Conservation (phyloP, 1,140 invertebrate genomes). For the Scaptomyza hsui region DNA sequence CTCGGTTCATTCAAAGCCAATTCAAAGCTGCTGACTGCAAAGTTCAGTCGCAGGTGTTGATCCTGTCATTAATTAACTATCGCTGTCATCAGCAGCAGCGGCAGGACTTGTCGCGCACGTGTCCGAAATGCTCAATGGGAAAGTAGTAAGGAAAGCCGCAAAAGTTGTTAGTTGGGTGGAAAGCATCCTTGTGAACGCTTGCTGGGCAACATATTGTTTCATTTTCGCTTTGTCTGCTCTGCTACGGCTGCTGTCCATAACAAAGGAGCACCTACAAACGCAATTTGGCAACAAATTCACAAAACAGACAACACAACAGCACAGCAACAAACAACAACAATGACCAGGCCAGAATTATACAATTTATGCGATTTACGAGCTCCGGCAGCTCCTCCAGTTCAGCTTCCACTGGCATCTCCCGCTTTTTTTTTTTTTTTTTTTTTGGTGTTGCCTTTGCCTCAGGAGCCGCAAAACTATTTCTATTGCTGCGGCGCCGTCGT, state of each 20-base stretch:
- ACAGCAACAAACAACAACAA: conserved; percentile 46
- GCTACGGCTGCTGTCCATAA: conserved; percentile 7
- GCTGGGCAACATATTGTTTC: conserved; percentile 69
- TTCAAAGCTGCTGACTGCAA: conserved; percentile 49
- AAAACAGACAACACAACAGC: conserved; percentile 55
- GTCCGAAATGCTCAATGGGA: conserved; percentile 38
- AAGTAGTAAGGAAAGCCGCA: not conserved
- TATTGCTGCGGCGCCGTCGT: conserved; percentile 75
- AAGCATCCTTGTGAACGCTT: conserved; percentile 1
- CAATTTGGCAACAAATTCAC: conserved; percentile 77
- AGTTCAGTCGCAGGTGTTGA: conserved; percentile 28
- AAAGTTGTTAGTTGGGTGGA: not conserved
- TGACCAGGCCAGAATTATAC: conserved; percentile 72
- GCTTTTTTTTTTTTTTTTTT: conserved; percentile 33
- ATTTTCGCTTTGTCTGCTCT: conserved; percentile 34
- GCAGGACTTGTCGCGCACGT: conserved; percentile 35
- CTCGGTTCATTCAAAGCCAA: conserved; percentile 52
- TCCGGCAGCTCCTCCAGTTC: conserved; percentile 43
- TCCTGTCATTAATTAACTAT: conserved; percentile 54
- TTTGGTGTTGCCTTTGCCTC: conserved; percentile 39
- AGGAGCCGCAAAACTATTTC: conserved; percentile 73
- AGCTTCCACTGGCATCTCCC: conserved; percentile 31
- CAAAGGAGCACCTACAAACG: conserved; percentile 74
- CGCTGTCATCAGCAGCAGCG: conserved; percentile 53
- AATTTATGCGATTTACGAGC: conserved; percentile 83